phyloP scores from a whole-genome alignment of 2,113 vertebrate species.

The Archilochus colubris region DNA sequence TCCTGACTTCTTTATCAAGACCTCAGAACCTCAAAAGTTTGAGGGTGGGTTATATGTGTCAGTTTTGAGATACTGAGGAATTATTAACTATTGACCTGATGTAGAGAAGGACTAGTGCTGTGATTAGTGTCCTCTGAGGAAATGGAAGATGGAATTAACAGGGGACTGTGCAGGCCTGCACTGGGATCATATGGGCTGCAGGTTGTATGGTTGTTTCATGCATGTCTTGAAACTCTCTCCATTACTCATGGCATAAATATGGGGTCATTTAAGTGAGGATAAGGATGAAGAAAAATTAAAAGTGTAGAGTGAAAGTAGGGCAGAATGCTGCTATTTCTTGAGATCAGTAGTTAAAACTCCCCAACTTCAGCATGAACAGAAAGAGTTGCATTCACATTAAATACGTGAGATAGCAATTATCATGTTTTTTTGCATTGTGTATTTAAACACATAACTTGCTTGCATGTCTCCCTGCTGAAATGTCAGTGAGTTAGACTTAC shows the following conservation, averaged over 20 bases:
- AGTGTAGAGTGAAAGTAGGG: not conserved
- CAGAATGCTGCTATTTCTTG: not conserved
- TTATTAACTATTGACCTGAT: slow-evolving; percentile 30
- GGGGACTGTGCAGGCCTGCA: not conserved
- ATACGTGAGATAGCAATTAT: not conserved
- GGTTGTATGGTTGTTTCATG: not conserved
- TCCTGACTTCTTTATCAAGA: not conserved
- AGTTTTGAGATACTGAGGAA: slow-evolving; percentile 36
- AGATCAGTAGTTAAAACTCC: not conserved
- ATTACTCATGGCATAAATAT: slow-evolving; percentile 34
- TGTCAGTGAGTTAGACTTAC: slow-evolving; percentile 12
- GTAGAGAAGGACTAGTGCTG: slow-evolving; percentile 19
- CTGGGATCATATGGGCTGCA: not conserved
- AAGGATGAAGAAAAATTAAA: slow-evolving; percentile 1
- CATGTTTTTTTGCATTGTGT: slow-evolving; percentile 8
- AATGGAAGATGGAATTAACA: not conserved
- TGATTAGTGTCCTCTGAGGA: slow-evolving; percentile 35
- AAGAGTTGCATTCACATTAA: not conserved
- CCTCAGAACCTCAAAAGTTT: not conserved
- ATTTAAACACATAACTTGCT: slow-evolving; percentile 39
- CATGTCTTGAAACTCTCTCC: not conserved
- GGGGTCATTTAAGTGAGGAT: slow-evolving; percentile 23
- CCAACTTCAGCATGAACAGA: not conserved
- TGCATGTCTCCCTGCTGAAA: slow-evolving; percentile 54
- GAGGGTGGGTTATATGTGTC: not conserved